phyloP scores from a whole-genome alignment of 2,797 vertebrate genomes.

The Delichon dasypus region DNA sequence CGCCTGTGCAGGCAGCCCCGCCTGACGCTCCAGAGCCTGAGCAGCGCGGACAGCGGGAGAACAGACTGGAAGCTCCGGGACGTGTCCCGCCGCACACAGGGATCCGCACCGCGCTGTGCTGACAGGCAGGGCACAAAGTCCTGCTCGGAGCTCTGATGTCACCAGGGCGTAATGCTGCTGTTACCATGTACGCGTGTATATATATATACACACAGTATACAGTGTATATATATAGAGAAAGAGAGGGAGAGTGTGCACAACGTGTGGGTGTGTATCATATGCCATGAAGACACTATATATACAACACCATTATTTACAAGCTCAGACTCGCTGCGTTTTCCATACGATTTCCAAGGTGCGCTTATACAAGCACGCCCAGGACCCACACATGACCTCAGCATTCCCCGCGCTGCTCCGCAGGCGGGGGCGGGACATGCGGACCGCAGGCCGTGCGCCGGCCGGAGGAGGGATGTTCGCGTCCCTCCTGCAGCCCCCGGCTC shows the following conservation, averaged over 20 bases:
- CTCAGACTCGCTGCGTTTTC: neutral
- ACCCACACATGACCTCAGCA: neutral
- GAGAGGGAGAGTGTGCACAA: fast-evolving
- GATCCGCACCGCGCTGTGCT: neutral
- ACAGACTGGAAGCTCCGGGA: neutral
- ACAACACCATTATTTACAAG: neutral
- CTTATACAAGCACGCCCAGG: fast-evolving
- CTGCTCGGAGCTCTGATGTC: fast-evolving
- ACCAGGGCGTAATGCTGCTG: fast-evolving
- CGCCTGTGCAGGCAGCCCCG: fast-evolving
- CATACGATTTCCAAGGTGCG: fast-evolving
- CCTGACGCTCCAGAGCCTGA: neutral
- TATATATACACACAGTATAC: fast-evolving
- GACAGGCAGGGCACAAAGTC: neutral
- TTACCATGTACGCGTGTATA: fast-evolving
- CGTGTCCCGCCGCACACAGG: neutral
- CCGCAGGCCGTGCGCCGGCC: neutral
- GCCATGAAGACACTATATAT: fast-evolving
- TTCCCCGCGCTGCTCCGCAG: neutral
- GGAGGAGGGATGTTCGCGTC: neutral
- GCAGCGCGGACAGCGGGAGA: neutral
- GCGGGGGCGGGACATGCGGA: too few species aligned
- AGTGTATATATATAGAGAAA: fast-evolving
- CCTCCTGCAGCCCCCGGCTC: neutral
- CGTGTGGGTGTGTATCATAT: fast-evolving